Evolutionary conservation across 1,140 invertebrate genomes (phyloP), one percentile per base, ranked within the genome.

Genomic region (Penaeus japonicus): DNA sequence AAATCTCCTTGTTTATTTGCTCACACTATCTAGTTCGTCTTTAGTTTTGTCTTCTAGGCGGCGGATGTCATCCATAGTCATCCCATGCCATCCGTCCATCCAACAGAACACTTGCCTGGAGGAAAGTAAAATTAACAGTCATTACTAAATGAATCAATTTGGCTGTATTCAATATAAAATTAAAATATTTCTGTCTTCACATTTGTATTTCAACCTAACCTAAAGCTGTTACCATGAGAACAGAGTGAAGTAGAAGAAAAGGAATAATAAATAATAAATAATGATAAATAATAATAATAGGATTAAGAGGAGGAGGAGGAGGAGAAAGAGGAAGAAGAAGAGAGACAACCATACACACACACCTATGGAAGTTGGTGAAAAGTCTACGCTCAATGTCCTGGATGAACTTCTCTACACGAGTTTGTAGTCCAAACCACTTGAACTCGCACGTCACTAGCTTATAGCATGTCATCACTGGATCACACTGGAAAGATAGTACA

Each of bases 351-450:
- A n/a, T n/a, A n/a, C n/a, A 12, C 10, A 47, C 93, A 94, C 95
- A 97, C 94, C 97, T 95, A 94, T 99, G 97, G 93, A 99, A 99
- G 93, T 98, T 99, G 90, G 97, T 97, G 93, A 99, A 99, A 65
- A 99, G 94, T 92, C 98, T 95, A 92, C 97, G 95, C 92, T 99
- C 98, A 90, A 97, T 96, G 92, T 97, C 97, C 91, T 98, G 97
- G 92, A 98, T 98, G 92, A 99, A 98, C 92, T 95, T 96, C 94
- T 99, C 99, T 91, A 99, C 96, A 92, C 96, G 96, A 89, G 94
- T 96, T 94, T 99, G 98, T 35, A 99, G 93, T 55, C 98, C 99
- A 92, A 99, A 99, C 99, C 99, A 99, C 94, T 99, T 99, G 94
- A 99, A 99, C 93, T 99, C 97, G 87, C 97, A 96, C 80, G 97